Conservation (phyloP, 2,797 vertebrate genomes). For the Argya squamiceps region DNA sequence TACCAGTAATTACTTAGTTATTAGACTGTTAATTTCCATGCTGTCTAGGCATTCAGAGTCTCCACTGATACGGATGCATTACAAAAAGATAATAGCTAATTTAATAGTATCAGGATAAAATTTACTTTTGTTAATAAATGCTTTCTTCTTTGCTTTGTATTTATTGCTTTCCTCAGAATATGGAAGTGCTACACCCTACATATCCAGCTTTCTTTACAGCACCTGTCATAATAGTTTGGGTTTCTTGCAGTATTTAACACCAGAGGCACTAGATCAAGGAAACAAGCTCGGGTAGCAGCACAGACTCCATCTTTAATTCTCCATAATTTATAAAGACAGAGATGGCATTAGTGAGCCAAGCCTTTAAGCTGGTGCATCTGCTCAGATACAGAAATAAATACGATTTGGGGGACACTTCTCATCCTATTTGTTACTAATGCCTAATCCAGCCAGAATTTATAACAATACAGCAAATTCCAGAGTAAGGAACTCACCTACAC, state of each 20-base stretch:
- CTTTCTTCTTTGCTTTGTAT: not conserved
- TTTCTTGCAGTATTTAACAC: not conserved
- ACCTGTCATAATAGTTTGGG: not conserved
- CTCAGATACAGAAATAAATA: constrained; percentile 70
- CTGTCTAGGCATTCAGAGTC: not conserved
- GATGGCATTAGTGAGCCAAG: constrained; percentile 59
- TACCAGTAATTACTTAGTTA: not conserved
- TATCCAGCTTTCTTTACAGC: not conserved
- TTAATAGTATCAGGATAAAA: not conserved
- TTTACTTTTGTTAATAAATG: not conserved
- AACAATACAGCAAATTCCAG: not conserved
- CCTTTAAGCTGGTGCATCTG: constrained; percentile 63
- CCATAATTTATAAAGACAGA: not conserved
- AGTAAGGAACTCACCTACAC: not conserved
- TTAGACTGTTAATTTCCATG: not conserved
- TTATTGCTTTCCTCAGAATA: not conserved
- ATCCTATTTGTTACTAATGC: constrained; percentile 48
- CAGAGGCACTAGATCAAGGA: not conserved
- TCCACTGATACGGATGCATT: fast-evolving
- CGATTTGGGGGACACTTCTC: constrained; percentile 17
- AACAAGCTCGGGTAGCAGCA: not conserved
- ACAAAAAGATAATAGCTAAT: not conserved
- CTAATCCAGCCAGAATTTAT: constrained; percentile 50
- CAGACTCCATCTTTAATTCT: constrained; percentile 11
- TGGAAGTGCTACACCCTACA: not conserved